A percentile compares a stretch with the other conserved stretches of the same genome.
phyloP scores from a whole-genome alignment of 1,140 invertebrate species.

The Contarinia nasturtii region DNA sequence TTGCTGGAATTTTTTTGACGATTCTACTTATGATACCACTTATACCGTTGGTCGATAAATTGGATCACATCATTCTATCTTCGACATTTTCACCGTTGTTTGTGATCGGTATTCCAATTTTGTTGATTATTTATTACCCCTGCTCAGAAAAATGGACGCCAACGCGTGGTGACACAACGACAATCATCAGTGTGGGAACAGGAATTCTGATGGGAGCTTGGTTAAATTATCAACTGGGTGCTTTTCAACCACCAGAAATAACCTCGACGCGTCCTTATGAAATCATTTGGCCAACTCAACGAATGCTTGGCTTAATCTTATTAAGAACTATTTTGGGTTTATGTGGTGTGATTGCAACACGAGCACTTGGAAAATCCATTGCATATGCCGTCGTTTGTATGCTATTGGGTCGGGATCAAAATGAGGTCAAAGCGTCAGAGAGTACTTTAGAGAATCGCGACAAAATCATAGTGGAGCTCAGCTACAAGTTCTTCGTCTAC shows the following conservation, averaged over 20 bases:
- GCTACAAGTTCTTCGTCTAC: constrained; percentile 63
- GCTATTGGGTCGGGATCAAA: constrained; percentile 41
- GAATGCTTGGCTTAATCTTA: constrained; percentile 41
- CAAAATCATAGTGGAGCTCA: constrained; percentile 55
- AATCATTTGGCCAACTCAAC: constrained; percentile 56
- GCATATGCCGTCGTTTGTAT: constrained; percentile 48
- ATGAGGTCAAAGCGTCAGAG: constrained; percentile 36
- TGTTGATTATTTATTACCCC: constrained; percentile 50
- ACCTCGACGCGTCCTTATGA: constrained; percentile 40
- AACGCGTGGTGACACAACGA: constrained; percentile 70
- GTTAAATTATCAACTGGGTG: constrained; percentile 60
- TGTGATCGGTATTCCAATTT: constrained; percentile 39
- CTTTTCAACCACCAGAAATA: constrained; percentile 30
- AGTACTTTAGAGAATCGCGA: constrained; percentile 41
- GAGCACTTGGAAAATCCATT: constrained; percentile 44
- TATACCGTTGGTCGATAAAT: constrained; percentile 48
- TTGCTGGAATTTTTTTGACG: constrained; percentile 50
- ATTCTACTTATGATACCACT: constrained; percentile 44
- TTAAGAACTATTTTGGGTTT: constrained; percentile 57
- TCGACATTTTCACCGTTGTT: constrained; percentile 42
- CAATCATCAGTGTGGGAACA: constrained; percentile 61
- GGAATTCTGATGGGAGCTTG: constrained; percentile 65
- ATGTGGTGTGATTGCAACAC: constrained; percentile 42
- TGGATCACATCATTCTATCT: constrained; percentile 54
- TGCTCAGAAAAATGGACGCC: constrained; percentile 61